A percentile compares a stretch with the other conserved stretches of the same genome.
Evolutionary conservation across 2,113 vertebrate species (phyloP).

Genomic region (Ramphastos sulfuratus): DNA sequence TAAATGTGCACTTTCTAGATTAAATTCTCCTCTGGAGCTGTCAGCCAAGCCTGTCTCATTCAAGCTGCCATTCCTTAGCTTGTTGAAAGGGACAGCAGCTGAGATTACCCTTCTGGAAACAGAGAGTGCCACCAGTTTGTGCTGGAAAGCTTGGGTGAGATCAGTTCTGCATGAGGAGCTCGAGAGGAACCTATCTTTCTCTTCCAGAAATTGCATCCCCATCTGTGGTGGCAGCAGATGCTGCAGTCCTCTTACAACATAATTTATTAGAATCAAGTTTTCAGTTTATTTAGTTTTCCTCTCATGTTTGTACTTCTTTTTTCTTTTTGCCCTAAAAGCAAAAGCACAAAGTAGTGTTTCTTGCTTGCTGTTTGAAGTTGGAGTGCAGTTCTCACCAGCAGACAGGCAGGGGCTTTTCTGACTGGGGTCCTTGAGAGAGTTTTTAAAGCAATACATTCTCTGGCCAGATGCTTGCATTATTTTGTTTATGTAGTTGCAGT

Average conservation of each 20-base stretch:
- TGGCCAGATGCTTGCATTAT: neutral
- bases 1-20: neutral
- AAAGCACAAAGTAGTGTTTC: constrained; percentile 41
- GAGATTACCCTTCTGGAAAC: neutral
- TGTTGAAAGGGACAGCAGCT: neutral
- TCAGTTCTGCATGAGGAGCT: neutral
- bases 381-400: constrained; percentile 13
- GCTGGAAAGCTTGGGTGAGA: neutral
- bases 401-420: constrained; percentile 6
- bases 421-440: neutral
- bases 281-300: constrained; percentile 42
- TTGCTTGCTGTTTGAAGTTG: constrained; percentile 46
- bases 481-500: neutral
- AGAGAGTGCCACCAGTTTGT: neutral
- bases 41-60: neutral
- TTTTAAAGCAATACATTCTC: neutral
- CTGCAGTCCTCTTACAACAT: constrained; percentile 24
- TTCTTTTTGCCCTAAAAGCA: constrained; percentile 39
- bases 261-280: constrained; percentile 53
- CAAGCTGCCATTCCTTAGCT: neutral
- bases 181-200: neutral
- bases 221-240: constrained; percentile 24
- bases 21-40: neutral
- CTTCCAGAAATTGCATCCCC: constrained; percentile 1
- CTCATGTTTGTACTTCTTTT: constrained; percentile 49